Percentiles rank a stretch among this genome's conserved stretches.
These are phyloP conservation scores for Phyto melanocephala DNA, from an alignment of 2,888 invertebrate species.

Conservation along the genomic window DNA sequence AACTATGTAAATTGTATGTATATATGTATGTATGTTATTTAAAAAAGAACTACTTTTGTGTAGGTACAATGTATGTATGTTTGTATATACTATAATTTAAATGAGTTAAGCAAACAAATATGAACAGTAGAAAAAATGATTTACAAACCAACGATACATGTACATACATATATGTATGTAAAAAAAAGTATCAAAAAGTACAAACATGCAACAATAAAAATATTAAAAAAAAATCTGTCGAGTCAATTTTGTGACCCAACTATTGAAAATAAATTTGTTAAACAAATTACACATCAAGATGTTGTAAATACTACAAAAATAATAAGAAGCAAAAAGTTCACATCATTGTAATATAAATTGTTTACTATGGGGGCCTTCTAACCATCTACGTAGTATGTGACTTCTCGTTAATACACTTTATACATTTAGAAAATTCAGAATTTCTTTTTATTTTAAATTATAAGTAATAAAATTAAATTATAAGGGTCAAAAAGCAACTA, in stretches of 20 bases:
- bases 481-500: conserved; percentile 58
- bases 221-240: not conserved
- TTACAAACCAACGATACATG: no score
- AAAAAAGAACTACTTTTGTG: no score
- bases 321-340: no score
- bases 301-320: not conserved
- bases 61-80: no score
- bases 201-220: not conserved
- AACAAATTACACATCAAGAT: not conserved
- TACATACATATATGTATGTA: no score
- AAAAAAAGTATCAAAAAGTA: no score
- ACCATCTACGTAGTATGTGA: no score
- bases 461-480: conserved; percentile 59
- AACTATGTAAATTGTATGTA: not conserved
- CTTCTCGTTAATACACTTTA: not conserved
- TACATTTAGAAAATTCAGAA: conserved; percentile 9
- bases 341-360: no score
- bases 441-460: conserved; percentile 40
- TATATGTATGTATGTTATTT: not conserved
- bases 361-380: conserved; percentile 18
- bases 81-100: no score
- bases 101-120: not conserved
- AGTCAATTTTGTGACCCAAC: not conserved
- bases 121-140: no score
- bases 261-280: conserved; percentile 10